Conservation (phyloP, 64 coral and sea anemone species). For the Acropora tenuis region DNA sequence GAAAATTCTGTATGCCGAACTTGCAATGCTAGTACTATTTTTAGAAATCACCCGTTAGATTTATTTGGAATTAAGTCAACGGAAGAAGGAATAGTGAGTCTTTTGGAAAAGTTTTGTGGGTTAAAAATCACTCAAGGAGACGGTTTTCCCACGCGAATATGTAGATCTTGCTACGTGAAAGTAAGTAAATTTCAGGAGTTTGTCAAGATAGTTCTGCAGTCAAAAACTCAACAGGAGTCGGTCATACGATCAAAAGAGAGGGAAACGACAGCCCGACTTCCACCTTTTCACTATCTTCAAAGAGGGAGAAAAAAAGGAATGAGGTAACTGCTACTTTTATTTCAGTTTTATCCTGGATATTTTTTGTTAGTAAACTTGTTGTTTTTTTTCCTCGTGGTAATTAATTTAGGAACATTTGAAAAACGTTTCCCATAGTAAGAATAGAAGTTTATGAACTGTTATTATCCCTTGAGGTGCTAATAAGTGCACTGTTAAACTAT, state of each 20-base stretch:
- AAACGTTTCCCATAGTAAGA: too few relatives aligned
- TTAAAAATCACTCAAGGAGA: background rate
- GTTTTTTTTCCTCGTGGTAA: too few relatives aligned
- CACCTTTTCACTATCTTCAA: background rate
- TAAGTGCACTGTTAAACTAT: too few relatives aligned
- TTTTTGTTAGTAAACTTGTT: too few relatives aligned
- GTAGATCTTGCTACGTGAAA: background rate
- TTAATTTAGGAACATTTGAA: too few relatives aligned
- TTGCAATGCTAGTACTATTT: background rate
- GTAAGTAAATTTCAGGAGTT: constrained; percentile 5
- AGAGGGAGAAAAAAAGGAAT: background rate
- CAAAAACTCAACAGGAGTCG: background rate
- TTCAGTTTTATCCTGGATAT: too few relatives aligned
- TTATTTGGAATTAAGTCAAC: background rate
- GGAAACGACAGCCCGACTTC: background rate
- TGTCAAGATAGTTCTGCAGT: constrained; percentile 2
- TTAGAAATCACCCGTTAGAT: background rate
- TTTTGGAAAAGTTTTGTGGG: constrained; percentile 2
- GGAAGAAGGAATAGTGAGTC: background rate
- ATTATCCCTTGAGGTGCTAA: too few relatives aligned
- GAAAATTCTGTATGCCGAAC: constrained; percentile 12
- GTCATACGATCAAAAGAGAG: constrained; percentile 2
- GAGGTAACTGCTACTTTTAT: too few relatives aligned
- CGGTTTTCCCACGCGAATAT: background rate
- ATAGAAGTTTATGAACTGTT: too few relatives aligned